phyloP scores from a whole-genome alignment of 2,113 vertebrate species.

The Uropsilus gracilis region DNA sequence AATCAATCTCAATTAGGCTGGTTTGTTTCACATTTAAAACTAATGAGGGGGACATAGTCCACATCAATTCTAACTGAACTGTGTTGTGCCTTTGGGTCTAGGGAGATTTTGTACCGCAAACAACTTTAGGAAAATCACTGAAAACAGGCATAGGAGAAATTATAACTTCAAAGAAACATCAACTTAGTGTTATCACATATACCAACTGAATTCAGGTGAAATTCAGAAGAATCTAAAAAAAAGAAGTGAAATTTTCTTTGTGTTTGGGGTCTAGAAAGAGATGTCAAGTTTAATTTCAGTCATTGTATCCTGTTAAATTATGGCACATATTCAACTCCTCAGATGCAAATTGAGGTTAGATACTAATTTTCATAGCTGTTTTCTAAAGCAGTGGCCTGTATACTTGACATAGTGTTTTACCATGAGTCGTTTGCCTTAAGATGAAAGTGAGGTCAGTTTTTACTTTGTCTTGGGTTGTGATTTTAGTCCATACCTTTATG shows the following conservation, averaged over 20 bases:
- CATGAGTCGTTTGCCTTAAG: neutral
- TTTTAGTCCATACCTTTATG: neutral
- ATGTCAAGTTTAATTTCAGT: neutral
- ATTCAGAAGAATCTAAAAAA: neutral
- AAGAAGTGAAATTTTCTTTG: neutral
- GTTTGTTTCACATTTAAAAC: constrained; percentile 32
- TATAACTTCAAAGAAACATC: neutral
- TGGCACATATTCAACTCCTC: neutral
- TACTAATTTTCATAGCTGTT: neutral
- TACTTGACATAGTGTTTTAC: neutral
- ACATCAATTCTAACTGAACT: neutral
- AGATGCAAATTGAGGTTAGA: neutral
- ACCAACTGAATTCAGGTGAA: neutral
- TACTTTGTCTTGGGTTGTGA: neutral
- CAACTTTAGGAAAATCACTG: constrained; percentile 3
- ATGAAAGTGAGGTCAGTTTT: neutral
- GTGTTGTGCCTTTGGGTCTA: neutral
- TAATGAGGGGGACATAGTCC: neutral
- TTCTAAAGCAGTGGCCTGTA: neutral
- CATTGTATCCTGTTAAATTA: neutral
- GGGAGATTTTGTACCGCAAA: neutral
- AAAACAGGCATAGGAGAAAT: neutral
- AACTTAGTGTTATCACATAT: neutral
- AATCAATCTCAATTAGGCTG: constrained; percentile 30
- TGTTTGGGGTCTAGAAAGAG: neutral